Evolutionary conservation across 2,113 vertebrate genomes (phyloP), one percentile per base, ranked within the genome.

Genomic region (Propithecus coquereli): DNA sequence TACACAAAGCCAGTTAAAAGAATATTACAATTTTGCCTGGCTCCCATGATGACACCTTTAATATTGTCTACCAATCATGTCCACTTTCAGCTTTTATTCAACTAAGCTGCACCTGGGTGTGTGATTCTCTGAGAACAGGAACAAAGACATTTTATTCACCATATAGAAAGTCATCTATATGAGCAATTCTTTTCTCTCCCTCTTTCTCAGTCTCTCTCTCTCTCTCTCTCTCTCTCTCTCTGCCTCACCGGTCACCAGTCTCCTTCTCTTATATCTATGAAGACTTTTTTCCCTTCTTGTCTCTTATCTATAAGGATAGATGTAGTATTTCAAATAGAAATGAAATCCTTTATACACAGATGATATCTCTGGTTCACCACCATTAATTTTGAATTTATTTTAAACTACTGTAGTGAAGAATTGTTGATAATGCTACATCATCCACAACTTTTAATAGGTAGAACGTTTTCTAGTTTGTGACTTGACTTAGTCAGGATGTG

Each of bases 381-480:
- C 30, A 77, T 57, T 90, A 76, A 34, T 80, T 91, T 30, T 81
- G 47, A 94, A 83, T 63, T 70, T 45, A 90, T 52, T 88, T 88
- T 54, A 50, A 47, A 37, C 11, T 74, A 27, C 6, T 30, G 5
- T 17, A 80, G 17, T 30, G 30, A 59, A 37, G 27, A 83, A 12
- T 74, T 0, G 3, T 13, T 83, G 13, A 20, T 37, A 66, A 88
- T 63, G 22, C 5, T 54, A 23, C 16, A 30, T 43, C 25, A 76
- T 77, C 25, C 2, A 57, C 52, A 86, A 52, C 10, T 25, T 86
- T 17, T 82, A 68, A 85, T 4, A 84, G 5, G 25, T 11, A 92
- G 63, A 77, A 2, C 0, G 52, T 8, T 37, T 57, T 86, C 80
- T 20, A 25, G 2, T 45, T 14, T 7, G 25, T 54, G 34, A 8